Conservation (phyloP, 1,140 invertebrate genomes). For the Listronotus bonariensis region DNA sequence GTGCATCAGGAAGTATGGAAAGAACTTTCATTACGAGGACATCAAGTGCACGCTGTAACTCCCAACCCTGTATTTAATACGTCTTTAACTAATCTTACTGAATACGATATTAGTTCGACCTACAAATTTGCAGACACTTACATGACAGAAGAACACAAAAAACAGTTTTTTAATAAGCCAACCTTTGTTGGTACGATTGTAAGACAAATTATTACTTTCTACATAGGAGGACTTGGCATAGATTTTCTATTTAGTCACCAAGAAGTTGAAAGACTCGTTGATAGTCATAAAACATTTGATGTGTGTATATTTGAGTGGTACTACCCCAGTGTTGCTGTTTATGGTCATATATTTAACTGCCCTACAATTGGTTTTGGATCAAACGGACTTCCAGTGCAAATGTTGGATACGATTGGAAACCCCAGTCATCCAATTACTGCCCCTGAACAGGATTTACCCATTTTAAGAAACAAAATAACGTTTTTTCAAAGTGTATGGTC, state of each 20-base stretch:
- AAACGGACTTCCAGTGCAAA: constrained; percentile 22
- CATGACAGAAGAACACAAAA: constrained; percentile 16
- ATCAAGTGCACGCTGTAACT: constrained; percentile 33
- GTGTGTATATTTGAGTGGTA: constrained; percentile 42
- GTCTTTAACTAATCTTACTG: constrained; percentile 13
- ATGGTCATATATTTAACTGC: constrained; percentile 42
- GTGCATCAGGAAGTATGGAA: constrained; percentile 54
- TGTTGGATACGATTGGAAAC: constrained; percentile 42
- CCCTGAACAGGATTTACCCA: constrained; percentile 51
- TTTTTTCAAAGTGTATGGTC: constrained; percentile 55
- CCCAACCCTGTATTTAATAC: constrained; percentile 18
- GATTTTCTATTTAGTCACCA: constrained; percentile 21
- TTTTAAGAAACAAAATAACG: constrained; percentile 47
- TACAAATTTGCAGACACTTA: constrained; percentile 13
- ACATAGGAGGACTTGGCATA: constrained; percentile 5
- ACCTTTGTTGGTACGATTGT: constrained; percentile 21
- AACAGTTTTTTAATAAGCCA: constrained; percentile 30
- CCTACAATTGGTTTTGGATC: constrained; percentile 49
- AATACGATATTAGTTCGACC: constrained; percentile 33
- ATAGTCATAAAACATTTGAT: constrained; percentile 37
- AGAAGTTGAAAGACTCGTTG: constrained; percentile 36
- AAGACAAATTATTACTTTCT: constrained; percentile 13
- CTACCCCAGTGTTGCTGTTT: constrained; percentile 31
- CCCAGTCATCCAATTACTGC: constrained; percentile 56
- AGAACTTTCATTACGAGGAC: constrained; percentile 35